phyloP scores from a whole-genome alignment of 1,140 invertebrate genomes.

The Cyphomyrmex costatus region DNA sequence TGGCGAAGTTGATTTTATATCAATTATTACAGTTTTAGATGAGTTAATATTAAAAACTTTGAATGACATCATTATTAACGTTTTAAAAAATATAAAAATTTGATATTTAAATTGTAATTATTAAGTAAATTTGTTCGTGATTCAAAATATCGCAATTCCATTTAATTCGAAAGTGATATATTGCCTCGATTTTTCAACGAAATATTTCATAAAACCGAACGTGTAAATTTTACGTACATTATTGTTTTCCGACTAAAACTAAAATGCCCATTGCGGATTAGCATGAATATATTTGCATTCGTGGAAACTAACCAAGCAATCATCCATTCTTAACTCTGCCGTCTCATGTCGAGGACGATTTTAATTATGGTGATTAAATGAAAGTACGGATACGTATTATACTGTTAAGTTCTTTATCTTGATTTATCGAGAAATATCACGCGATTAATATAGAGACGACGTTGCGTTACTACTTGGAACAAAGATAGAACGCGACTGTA shows the following conservation, averaged over 20 bases:
- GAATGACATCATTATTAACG: background rate
- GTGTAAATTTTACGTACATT: background rate
- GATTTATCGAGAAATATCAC: constrained; percentile 26
- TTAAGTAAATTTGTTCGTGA: background rate
- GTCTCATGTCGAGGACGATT: constrained; percentile 18
- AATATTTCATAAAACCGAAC: background rate
- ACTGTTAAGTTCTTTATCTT: constrained; percentile 1
- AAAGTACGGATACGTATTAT: background rate
- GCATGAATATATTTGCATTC: background rate
- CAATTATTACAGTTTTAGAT: background rate
- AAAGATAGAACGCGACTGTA: background rate
- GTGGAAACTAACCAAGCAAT: background rate
- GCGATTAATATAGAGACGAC: background rate
- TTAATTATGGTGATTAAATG: constrained; percentile 10
- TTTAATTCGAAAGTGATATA: constrained; percentile 3
- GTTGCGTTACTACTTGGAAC: background rate
- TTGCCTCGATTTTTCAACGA: background rate
- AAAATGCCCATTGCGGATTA: background rate
- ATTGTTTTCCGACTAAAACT: background rate
- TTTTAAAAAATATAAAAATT: background rate
- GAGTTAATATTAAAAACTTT: background rate
- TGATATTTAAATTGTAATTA: background rate
- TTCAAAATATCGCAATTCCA: background rate
- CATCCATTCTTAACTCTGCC: background rate
- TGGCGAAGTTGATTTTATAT: background rate